These are phyloP conservation scores for Papilio polytes DNA, from an alignment of 1,140 invertebrate species.

Conservation along the genomic window DNA sequence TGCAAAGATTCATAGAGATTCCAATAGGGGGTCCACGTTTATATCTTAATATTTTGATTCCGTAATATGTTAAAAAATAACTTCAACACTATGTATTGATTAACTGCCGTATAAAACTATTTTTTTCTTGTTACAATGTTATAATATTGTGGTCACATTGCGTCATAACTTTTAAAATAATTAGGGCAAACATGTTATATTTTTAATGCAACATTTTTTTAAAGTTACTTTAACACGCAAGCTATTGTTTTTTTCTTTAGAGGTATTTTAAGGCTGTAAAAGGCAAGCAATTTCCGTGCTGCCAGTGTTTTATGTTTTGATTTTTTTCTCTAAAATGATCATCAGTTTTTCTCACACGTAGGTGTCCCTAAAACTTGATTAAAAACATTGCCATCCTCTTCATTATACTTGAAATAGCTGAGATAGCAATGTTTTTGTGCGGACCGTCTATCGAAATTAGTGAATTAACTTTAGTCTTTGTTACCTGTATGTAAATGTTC, in stretches of 20 bases:
- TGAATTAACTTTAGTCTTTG: not conserved
- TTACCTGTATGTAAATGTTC: not conserved
- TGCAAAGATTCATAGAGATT: too few species aligned
- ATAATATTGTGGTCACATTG: not conserved
- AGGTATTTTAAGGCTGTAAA: not conserved
- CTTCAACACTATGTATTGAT: not conserved
- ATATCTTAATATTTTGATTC: not conserved
- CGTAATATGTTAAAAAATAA: not conserved
- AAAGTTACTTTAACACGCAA: not conserved
- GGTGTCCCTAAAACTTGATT: too few species aligned
- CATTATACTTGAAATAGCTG: too few species aligned
- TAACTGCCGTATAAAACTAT: not conserved
- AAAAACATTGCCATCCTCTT: too few species aligned
- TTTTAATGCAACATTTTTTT: constrained; percentile 11
- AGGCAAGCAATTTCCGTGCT: not conserved
- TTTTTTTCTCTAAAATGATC: too few species aligned
- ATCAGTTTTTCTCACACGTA: not conserved
- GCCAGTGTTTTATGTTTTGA: too few species aligned
- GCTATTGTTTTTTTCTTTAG: not conserved
- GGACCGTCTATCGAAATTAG: too few species aligned
- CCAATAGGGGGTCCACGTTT: too few species aligned
- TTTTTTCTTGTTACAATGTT: not conserved
- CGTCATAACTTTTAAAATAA: constrained; percentile 10
- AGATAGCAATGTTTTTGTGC: too few species aligned
- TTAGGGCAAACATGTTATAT: constrained; percentile 6